A percentile compares a stretch with the other conserved stretches of the same genome.
These are phyloP conservation scores for Villa cingulata DNA, from an alignment of 2,888 invertebrate species.

Conservation along the genomic window DNA sequence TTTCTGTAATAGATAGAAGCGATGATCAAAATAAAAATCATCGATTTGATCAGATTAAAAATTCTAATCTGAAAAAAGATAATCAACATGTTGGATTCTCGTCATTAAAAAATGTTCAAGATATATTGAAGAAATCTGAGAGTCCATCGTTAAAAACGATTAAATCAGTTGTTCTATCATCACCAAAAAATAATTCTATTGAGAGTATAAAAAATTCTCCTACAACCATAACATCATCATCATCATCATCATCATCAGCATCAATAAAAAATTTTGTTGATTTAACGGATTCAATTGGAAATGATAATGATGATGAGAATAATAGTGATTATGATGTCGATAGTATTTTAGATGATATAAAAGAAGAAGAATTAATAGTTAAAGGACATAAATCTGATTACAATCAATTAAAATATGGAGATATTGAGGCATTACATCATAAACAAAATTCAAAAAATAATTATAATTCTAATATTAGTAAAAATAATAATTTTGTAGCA, in stretches of 20 bases:
- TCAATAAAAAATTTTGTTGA: no score
- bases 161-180: conserved; percentile 19
- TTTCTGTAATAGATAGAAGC: no score
- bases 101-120: not conserved
- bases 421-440: conserved; percentile 22
- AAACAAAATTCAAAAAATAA: conserved; percentile 3
- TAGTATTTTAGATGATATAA: conserved; percentile 26
- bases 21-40: no score
- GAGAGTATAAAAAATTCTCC: no score
- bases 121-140: conserved; percentile 2
- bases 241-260: no score
- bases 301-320: not conserved
- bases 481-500: conserved; percentile 15
- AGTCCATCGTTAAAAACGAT: not conserved
- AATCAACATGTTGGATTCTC: not conserved
- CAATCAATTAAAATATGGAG: conserved; percentile 23
- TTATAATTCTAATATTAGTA: conserved; percentile 7
- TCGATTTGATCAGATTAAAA: no score
- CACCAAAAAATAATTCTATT: no score
- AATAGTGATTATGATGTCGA: conserved; percentile 14
- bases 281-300: no score
- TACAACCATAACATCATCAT: no score
- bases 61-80: no score
- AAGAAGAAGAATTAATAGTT: conserved; percentile 25
- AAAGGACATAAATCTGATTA: conserved; percentile 26